Evolutionary conservation across 64 coral and sea anemone species (phyloP), one percentile per base, ranked within the genome.

Genomic region (Stichodactyla mertensii): DNA sequence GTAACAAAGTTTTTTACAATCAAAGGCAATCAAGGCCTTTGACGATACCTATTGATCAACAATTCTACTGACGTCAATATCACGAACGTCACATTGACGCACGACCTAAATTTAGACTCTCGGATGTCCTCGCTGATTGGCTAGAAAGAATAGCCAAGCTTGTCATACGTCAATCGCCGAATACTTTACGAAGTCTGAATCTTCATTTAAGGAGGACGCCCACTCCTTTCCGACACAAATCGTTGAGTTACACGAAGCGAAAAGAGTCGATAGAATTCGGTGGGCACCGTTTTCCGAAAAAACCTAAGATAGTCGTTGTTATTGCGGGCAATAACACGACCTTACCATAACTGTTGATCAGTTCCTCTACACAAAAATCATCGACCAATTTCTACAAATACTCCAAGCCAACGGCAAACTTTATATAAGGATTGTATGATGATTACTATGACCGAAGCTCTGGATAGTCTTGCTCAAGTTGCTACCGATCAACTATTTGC

Each of bases 281-380:
- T 84, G 86, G 84, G 71, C 84, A 92, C 83, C 88, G 82, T 92
- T 55, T 83, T 78, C 91, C 89, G 55, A 95, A 78, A 84, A 80
- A 92, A 89, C 78, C 86, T 54, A 86, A 95, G 94, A 69, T 55
- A 87, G 90, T 92, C 91, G 94, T 84, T 55, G 94, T 93, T 96
- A 86, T 96, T 96, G 94, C 94, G 92, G 94, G 83, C 94, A 85
- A 96, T 96, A 96, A 96, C 94, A 90, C 94, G 94, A 92, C 91
- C 62, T 85, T 87, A 86, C 79, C 88, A 82, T 87, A 93, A 96
- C 94, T 96, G 94, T 96, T 93, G 94, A 96, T 96, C 94, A 96
- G 94, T 96, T 96, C 86, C 56, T 27, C 88, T 83, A 71, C 52
- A 89, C 61, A 95, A 86, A 79, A 83, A 87, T 60, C 55, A 92